Base-by-base conservation (phyloP, 2,113 vertebrate genomes). In the Actenoides lindsayi region DNA sequence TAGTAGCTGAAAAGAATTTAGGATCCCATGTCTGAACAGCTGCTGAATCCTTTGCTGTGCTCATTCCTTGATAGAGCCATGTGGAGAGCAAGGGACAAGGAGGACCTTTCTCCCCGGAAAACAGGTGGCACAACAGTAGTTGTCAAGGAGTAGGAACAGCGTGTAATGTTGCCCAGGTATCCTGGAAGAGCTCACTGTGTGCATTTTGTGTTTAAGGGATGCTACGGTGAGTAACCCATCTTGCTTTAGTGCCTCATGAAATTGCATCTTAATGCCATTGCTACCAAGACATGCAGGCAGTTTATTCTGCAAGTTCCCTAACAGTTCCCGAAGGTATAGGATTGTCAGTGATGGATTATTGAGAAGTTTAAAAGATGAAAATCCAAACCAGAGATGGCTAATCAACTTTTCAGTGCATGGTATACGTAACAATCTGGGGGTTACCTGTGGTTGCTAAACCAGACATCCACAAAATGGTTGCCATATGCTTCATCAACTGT, bases 121-220 rank as follows among this genome's bases (percentile, higher is more conserved):
- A 65, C 0, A 1, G 1, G 50, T 39, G 35, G 69, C 39, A 17
- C 30, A 50, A 39, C 30, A 82, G 53, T 41, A 14, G 1, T 10
- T 25, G 41, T 2, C 63, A n/a, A 25, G 60, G 48, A 31, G 35
- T 2, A 37, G 20, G 23, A 68, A 7, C 31, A 68, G 30, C 24
- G 1, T 1, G 11, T 30, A 35, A 3, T 46, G 28, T 3, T 8
- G 27, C 23, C 1, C 1, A 59, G 51, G 53, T 1, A 65, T n/a
- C 27, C 67, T 27, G 41, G 53, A n/a, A 78, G 33, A 83, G 14
- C 44, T 83, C 35, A 5, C 28, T 2, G 13, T 6, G 56, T 21
- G 35, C 31, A 10, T 63, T 81, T 59, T 44, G 68, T 50, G 31
- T 7, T 37, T 33, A 37, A 73, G 76, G n/a, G 37, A 5, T 35